phyloP scores from a whole-genome alignment of 2,797 vertebrate genomes.

The Poliocrania exsul region DNA sequence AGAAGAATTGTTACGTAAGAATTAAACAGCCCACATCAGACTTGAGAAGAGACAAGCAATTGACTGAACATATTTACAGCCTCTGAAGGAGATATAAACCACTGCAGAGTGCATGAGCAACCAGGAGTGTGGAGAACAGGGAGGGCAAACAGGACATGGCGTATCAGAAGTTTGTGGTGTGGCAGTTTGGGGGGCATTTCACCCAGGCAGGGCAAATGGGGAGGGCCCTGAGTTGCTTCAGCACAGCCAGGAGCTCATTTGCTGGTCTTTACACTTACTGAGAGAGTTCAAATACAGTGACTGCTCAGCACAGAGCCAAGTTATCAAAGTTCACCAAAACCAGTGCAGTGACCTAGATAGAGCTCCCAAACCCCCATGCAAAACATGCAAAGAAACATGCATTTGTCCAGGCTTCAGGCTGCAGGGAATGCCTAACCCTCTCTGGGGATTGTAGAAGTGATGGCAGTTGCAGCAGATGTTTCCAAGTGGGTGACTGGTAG shows the following conservation, averaged over 20 bases:
- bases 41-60: background rate
- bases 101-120: background rate
- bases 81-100: background rate
- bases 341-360: background rate
- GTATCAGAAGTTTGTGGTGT: background rate
- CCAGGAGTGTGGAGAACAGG: background rate
- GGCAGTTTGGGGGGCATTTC: background rate
- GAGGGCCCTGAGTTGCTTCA: background rate
- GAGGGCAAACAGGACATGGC: background rate
- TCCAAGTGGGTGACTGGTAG: background rate
- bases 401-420: background rate
- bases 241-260: background rate
- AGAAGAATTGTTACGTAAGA: background rate
- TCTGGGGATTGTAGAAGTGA: background rate
- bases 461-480: background rate
- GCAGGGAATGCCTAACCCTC: background rate
- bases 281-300: background rate
- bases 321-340: background rate
- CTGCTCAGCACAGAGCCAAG: background rate
- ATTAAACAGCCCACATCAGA: background rate
- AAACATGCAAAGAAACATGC: background rate
- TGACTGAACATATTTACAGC: background rate
- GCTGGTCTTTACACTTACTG: background rate
- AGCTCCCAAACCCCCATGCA: background rate
- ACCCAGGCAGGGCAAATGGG: background rate